Percentiles rank a stretch among this genome's conserved stretches.
These are phyloP conservation scores for Sigmodon hispidus DNA, from an alignment of 2,113 vertebrate genomes.

Conservation along the genomic window DNA sequence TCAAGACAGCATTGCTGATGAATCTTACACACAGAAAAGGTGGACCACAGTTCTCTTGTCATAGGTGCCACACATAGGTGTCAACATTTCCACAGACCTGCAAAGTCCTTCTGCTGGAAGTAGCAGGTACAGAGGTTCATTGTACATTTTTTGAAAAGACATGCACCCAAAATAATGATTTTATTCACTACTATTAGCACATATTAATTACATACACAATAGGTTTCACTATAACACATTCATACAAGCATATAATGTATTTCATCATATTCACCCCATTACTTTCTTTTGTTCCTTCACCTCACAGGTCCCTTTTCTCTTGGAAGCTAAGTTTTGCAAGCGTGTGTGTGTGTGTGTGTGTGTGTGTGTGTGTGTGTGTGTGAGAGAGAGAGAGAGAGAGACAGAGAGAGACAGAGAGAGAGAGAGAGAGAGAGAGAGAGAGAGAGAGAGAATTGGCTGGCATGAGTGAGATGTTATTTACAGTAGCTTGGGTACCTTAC, in stretches of 20 bases:
- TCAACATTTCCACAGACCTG: too few species aligned
- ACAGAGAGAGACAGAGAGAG: too few species aligned
- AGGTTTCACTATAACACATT: background rate
- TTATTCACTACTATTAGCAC: background rate
- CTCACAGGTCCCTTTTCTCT: background rate
- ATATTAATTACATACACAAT: background rate
- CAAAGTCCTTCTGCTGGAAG: rapidly evolving
- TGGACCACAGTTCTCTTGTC: background rate
- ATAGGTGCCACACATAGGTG: background rate
- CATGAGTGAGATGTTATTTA: background rate
- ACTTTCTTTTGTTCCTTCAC: background rate
- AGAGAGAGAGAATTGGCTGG: too few species aligned
- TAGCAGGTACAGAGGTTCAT: too few species aligned
- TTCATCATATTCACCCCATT: background rate
- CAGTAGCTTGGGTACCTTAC: background rate
- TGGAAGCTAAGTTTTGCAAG: background rate
- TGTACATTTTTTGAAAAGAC: background rate
- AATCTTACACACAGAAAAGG: background rate
- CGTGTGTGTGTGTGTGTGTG: background rate
- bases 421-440: too few species aligned
- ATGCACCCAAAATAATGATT: background rate
- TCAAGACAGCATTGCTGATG: background rate
- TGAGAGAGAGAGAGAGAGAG: too few species aligned
- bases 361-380: background rate
- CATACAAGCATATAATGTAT: background rate